Base-by-base conservation (phyloP, 1,140 invertebrate genomes). In the Magallana ariakensis region DNA sequence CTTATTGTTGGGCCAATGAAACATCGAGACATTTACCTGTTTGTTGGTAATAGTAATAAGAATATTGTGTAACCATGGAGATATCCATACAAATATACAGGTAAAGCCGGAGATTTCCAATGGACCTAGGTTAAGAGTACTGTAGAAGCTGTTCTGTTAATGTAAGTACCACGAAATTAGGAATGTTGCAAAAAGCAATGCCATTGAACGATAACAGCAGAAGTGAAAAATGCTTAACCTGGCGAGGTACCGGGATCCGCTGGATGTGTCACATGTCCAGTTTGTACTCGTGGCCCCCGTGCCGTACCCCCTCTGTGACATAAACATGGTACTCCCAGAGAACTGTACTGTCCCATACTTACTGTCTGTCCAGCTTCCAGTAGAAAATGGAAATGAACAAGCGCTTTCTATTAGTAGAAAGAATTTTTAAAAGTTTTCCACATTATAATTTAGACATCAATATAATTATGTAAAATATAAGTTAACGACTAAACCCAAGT, bases 301-400 rank as follows among this genome's bases (percentile, higher is more conserved):
- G 22, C 66, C 66, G 66, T 26, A 75, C 66, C 66, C 66, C 22
- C 15, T 75, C 22, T 75, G 66, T 75, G 26, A 75, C 66, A 75
- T 75, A 75, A 75, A 75, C 66, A 75, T 75, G 33, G 33, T 75
- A 13, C 66, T 75, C 9, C 66, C 66, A 1, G 66, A 75, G 15
- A 75, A 75, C 9, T 75, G 66, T 5, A 75, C 8, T 26, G 66
- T 75, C 13, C 66, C 66, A 75, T 75, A 75, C 22, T 75, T 26
- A 19, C 66, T 75, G 66, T 75, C 66, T 33, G 66, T 75, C 66
- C 66, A 75, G 66, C 66, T 75, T 8, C 66, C 66, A 75, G 66
- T 26, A 26, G 66, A 75, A 11, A 26, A 8, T 11, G 66, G 66
- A 26, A 75, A 75, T 33, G 66, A 26, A 10, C 66, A 75, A 22